Evolutionary conservation across 2,113 vertebrate species (phyloP).

Genomic region (Hypanus sabinus): DNA sequence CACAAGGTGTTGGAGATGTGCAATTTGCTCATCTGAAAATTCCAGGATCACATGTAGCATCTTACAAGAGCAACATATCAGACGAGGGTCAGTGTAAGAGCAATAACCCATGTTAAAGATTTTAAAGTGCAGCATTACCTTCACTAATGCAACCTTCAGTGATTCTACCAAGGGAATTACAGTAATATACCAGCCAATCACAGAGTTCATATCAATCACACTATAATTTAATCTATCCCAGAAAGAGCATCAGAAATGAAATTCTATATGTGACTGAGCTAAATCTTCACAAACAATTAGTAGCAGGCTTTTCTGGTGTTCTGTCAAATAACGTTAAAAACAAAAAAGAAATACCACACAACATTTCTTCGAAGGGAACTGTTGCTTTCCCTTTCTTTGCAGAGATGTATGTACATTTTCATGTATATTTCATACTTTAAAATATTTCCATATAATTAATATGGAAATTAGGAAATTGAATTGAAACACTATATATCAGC

Average conservation of each 20-base stretch:
- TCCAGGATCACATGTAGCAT: not conserved
- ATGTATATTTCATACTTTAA: not conserved
- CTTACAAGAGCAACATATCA: slow-evolving; percentile 15
- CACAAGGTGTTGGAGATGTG: not conserved
- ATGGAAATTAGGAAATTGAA: not conserved
- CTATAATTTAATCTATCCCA: slow-evolving; percentile 11
- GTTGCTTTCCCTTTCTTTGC: not conserved
- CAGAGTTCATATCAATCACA: slow-evolving; percentile 18
- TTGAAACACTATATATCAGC: not conserved
- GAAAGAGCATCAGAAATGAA: slow-evolving; percentile 23
- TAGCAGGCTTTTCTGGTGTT: not conserved
- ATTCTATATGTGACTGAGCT: slow-evolving; percentile 20
- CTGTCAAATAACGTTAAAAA: not conserved
- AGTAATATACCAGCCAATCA: slow-evolving; percentile 1
- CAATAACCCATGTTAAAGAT: not conserved
- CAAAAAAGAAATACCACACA: not conserved
- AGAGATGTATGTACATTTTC: not conserved
- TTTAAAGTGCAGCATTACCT: not conserved
- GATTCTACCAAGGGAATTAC: not conserved
- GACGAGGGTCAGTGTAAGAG: not conserved
- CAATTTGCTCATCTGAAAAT: not conserved
- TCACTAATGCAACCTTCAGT: slow-evolving; percentile 13
- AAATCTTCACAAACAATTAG: slow-evolving; percentile 18
- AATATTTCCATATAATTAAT: slow-evolving; percentile 20
- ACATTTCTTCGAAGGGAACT: not conserved